Evolutionary conservation across 2,888 invertebrate genomes (phyloP).

Genomic region (Allacma fusca): DNA sequence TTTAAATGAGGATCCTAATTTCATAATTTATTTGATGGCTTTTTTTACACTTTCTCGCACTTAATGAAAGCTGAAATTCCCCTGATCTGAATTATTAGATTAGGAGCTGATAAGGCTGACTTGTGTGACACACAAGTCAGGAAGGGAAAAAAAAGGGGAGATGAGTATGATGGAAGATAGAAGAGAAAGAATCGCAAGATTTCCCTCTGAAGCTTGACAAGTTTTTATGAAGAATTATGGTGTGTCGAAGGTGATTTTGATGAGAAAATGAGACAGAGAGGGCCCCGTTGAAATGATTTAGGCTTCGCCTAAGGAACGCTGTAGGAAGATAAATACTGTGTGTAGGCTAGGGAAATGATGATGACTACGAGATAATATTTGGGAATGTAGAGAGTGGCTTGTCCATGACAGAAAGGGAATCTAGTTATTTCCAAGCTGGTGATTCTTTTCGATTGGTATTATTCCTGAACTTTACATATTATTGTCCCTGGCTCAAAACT

Average conservation of each 20-base stretch:
- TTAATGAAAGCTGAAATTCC: not conserved
- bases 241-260: constrained; percentile 16
- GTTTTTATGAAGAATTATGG: constrained; percentile 16
- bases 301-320: not conserved
- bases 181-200: not conserved
- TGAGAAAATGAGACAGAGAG: constrained; percentile 12
- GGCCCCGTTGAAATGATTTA: constrained; percentile 11
- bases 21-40: constrained; percentile 23
- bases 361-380: constrained; percentile 11
- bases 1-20: constrained; percentile 18
- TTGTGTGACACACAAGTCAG: not conserved
- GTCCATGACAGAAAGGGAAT: constrained; percentile 29
- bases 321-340: not conserved
- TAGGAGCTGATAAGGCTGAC: not conserved
- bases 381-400: not conserved
- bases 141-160: not conserved
- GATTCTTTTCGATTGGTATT: constrained; percentile 28
- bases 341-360: not conserved
- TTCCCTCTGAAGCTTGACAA: not conserved
- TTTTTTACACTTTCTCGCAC: not conserved
- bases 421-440: constrained; percentile 38
- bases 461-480: constrained; percentile 1
- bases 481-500: not conserved
- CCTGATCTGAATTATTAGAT: not conserved
- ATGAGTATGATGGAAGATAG: not conserved